A percentile compares a stretch with the other conserved stretches of the same genome.
phyloP scores from a whole-genome alignment of 2,113 vertebrate species.

The Pluvialis apricaria region DNA sequence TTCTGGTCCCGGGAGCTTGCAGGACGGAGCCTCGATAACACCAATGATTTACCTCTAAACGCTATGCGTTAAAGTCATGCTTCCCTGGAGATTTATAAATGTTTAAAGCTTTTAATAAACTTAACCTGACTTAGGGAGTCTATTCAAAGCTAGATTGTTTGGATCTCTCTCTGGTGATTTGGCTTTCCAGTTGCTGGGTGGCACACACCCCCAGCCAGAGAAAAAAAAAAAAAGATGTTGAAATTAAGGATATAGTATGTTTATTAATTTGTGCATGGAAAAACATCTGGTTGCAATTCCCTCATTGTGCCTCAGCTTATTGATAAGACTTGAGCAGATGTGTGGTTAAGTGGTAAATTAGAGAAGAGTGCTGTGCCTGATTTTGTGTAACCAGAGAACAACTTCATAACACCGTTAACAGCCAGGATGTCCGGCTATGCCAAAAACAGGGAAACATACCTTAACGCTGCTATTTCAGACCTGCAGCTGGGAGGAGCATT shows the following conservation, averaged over 20 bases:
- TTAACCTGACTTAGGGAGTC: constrained; percentile 22
- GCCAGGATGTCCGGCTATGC: not conserved
- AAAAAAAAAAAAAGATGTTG: not conserved
- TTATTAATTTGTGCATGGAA: not conserved
- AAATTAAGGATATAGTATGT: not conserved
- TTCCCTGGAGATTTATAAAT: constrained; percentile 70
- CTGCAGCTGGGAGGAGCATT: not conserved
- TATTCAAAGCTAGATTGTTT: not conserved
- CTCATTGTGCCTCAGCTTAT: not conserved
- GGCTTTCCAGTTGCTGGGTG: not conserved
- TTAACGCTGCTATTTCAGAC: not conserved
- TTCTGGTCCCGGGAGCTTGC: constrained; percentile 68
- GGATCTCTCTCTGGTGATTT: not conserved
- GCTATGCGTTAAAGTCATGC: constrained; percentile 67
- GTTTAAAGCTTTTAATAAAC: constrained; percentile 82
- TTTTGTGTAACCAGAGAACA: not conserved
- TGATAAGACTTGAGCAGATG: not conserved
- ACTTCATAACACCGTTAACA: not conserved
- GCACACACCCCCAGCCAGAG: rapidly evolving
- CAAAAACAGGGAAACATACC: not conserved
- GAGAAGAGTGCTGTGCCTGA: not conserved
- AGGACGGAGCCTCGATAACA: constrained; percentile 65
- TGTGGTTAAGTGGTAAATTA: not conserved
- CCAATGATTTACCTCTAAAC: constrained; percentile 79
- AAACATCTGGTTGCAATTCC: not conserved